These are phyloP conservation scores for Ceyx margarethae DNA, from an alignment of 2,113 vertebrate genomes.

Conservation along the genomic window DNA sequence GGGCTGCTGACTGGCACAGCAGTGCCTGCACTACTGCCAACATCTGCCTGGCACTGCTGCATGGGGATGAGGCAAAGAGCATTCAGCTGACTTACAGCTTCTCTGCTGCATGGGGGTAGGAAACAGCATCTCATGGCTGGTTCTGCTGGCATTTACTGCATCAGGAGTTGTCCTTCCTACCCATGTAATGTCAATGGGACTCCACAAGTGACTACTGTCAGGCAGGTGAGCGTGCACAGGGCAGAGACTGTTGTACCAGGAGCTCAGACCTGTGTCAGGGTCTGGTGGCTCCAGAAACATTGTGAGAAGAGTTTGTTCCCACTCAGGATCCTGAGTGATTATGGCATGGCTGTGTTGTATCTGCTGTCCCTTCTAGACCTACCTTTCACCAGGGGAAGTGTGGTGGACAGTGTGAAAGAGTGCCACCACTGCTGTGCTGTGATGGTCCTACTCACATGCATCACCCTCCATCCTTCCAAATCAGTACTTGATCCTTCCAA, in stretches of 20 bases:
- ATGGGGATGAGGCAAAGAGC: background rate
- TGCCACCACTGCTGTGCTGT: background rate
- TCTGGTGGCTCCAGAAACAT: background rate
- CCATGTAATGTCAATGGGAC: fast-evolving
- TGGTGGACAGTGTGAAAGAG: background rate
- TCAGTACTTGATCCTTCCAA: background rate
- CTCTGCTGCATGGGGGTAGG: background rate
- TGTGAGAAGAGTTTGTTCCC: background rate
- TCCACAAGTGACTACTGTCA: fast-evolving
- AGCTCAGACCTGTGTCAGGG: background rate
- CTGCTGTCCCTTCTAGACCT: background rate
- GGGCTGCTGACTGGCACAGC: background rate
- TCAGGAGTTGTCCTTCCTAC: background rate
- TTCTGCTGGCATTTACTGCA: background rate
- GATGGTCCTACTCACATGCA: fast-evolving
- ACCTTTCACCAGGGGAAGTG: background rate
- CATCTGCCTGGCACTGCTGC: background rate
- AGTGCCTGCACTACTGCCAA: background rate
- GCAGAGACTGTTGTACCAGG: background rate
- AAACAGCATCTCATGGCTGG: background rate
- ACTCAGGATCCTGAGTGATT: fast-evolving
- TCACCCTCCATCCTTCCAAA: background rate
- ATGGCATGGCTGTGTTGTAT: fast-evolving
- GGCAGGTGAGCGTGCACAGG: background rate
- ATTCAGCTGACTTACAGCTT: background rate